Evolutionary conservation across 2,888 invertebrate genomes (phyloP).

Genomic region (Octodonta nipae): DNA sequence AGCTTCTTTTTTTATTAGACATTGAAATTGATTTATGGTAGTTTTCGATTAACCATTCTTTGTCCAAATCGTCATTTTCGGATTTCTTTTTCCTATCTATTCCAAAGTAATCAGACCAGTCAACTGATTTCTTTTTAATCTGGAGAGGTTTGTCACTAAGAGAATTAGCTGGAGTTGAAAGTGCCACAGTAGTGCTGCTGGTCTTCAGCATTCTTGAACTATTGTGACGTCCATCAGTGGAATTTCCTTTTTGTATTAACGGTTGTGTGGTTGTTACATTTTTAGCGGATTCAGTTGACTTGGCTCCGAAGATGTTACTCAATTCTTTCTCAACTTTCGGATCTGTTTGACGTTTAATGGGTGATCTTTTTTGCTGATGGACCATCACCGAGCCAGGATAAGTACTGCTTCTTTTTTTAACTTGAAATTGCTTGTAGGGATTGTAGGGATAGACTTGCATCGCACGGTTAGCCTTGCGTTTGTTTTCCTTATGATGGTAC

Average conservation of each 20-base stretch:
- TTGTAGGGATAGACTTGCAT: slow-evolving; percentile 12
- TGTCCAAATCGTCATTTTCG: slow-evolving; percentile 36
- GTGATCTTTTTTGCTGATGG: slow-evolving; percentile 25
- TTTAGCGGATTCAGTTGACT: slow-evolving; percentile 7
- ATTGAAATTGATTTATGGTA: slow-evolving; percentile 40
- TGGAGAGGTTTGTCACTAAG: slow-evolving; percentile 34
- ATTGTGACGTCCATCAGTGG: slow-evolving; percentile 7
- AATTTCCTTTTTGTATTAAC: slow-evolving; percentile 10
- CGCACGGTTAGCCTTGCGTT: slow-evolving; percentile 11
- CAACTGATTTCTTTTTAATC: slow-evolving; percentile 66
- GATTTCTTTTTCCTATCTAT: slow-evolving; percentile 63
- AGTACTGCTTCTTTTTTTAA: slow-evolving; percentile 48
- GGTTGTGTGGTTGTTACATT: slow-evolving; percentile 10
- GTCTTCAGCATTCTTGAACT: slow-evolving; percentile 12
- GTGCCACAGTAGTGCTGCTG: slow-evolving; percentile 6
- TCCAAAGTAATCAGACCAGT: slow-evolving; percentile 81
- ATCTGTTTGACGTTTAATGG: slow-evolving; percentile 39
- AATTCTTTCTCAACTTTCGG: slow-evolving; percentile 57
- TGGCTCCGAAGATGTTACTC: slow-evolving; percentile 49
- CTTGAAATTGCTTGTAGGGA: slow-evolving; percentile 47
- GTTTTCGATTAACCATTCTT: slow-evolving; percentile 44
- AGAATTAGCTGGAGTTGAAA: slow-evolving; percentile 11
- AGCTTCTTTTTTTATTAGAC: slow-evolving; percentile 26
- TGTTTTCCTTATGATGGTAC: slow-evolving; percentile 15
- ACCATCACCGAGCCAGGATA: slow-evolving; percentile 12